phyloP scores from a whole-genome alignment of 2,888 invertebrate species.

The Aleiodes alternator region DNA sequence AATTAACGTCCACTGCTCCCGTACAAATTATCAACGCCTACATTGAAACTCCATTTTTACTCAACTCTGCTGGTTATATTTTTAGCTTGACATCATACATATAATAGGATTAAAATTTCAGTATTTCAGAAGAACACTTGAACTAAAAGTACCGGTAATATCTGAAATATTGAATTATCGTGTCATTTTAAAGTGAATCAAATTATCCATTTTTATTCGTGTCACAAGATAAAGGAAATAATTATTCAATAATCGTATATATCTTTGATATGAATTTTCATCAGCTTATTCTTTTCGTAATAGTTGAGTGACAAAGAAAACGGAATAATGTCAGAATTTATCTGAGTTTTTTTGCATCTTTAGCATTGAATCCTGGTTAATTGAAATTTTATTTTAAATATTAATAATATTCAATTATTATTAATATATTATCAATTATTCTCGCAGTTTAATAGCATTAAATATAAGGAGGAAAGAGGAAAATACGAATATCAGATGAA shows the following conservation, averaged over 20 bases:
- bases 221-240: background rate
- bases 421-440: too few relatives aligned
- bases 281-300: background rate
- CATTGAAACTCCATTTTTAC: constrained; percentile 30
- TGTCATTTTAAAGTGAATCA: constrained; percentile 12
- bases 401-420: too few relatives aligned
- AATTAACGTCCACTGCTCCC: constrained; percentile 50
- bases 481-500: too few relatives aligned
- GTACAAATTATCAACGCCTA: constrained; percentile 29
- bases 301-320: background rate
- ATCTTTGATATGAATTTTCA: background rate
- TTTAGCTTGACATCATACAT: constrained; percentile 27
- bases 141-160: background rate
- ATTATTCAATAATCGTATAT: background rate
- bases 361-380: too few relatives aligned
- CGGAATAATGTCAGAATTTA: too few relatives aligned
- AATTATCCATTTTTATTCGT: constrained; percentile 10
- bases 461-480: too few relatives aligned
- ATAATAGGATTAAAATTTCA: constrained; percentile 25
- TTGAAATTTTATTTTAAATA: too few relatives aligned
- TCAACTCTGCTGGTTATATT: constrained; percentile 18
- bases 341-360: too few relatives aligned
- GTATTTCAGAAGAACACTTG: constrained; percentile 4
- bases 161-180: constrained; percentile 26
- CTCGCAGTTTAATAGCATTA: too few relatives aligned